These are phyloP conservation scores for Dasypus novemcinctus DNA, from an alignment of 2,113 vertebrate species.

Conservation along the genomic window DNA sequence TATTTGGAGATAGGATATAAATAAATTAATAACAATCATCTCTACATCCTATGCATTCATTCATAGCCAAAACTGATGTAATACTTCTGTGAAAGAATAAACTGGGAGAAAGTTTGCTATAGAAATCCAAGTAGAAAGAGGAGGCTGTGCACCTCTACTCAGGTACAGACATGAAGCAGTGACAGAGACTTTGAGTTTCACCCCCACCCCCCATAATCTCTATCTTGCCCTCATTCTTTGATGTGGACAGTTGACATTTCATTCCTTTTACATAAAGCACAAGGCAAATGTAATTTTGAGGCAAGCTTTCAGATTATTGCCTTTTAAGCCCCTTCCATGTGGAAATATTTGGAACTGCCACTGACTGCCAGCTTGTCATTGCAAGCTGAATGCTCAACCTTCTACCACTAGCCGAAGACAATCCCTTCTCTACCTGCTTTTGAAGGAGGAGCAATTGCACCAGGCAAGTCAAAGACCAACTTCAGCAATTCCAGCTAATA, in stretches of 20 bases:
- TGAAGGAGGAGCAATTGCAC: not conserved
- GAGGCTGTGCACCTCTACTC: not conserved
- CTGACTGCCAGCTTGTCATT: not conserved
- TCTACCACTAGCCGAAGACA: not conserved
- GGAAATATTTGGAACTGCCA: not conserved
- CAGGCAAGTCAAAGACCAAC: not conserved
- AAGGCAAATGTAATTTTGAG: not conserved
- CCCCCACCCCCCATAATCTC: not conserved
- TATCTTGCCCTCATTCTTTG: not conserved
- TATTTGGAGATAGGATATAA: not conserved
- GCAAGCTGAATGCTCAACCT: not conserved
- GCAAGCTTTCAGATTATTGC: not conserved
- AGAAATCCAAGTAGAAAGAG: not conserved
- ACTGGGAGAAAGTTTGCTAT: not conserved
- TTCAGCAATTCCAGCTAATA: not conserved
- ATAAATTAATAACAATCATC: not conserved
- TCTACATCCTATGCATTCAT: not conserved
- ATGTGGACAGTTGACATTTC: not conserved
- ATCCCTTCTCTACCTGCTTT: not conserved
- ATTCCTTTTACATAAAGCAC: not conserved
- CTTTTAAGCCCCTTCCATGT: not conserved
- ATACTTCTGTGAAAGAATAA: not conserved
- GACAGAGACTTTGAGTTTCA: not conserved
- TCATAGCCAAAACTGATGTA: not conserved
- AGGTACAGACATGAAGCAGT: not conserved